Conservation (phyloP, 2,797 vertebrate genomes). For the Chloroceryle inda region DNA sequence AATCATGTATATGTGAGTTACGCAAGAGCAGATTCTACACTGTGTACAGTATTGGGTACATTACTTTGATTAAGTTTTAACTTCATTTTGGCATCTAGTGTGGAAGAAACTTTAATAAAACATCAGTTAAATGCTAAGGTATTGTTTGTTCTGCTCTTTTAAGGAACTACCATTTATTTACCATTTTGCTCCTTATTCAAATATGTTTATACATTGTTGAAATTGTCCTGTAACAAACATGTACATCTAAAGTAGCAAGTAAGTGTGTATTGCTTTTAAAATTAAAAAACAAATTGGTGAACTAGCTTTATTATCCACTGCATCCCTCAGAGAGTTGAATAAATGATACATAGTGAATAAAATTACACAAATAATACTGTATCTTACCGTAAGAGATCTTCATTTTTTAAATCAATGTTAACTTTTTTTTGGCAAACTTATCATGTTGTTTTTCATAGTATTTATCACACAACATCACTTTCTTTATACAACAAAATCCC, state of each 20-base stretch:
- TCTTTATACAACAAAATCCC: not conserved
- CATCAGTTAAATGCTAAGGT: not conserved
- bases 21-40: not conserved
- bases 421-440: not conserved
- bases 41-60: not conserved
- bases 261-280: not conserved
- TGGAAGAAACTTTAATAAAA: not conserved
- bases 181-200: not conserved
- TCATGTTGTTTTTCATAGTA: not conserved
- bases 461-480: not conserved
- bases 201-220: not conserved
- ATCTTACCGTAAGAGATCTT: not conserved
- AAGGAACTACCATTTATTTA: not conserved
- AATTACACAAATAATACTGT: not conserved
- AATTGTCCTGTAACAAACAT: not conserved
- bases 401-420: not conserved
- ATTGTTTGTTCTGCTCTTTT: not conserved
- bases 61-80: not conserved
- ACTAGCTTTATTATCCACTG: not conserved
- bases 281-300: not conserved
- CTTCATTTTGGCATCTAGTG: not conserved
- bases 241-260: not conserved
- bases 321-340: not conserved
- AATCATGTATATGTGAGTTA: not conserved
- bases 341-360: not conserved